Base-by-base conservation (phyloP, 1,140 invertebrate species). In the Harlomillsia oculata region DNA sequence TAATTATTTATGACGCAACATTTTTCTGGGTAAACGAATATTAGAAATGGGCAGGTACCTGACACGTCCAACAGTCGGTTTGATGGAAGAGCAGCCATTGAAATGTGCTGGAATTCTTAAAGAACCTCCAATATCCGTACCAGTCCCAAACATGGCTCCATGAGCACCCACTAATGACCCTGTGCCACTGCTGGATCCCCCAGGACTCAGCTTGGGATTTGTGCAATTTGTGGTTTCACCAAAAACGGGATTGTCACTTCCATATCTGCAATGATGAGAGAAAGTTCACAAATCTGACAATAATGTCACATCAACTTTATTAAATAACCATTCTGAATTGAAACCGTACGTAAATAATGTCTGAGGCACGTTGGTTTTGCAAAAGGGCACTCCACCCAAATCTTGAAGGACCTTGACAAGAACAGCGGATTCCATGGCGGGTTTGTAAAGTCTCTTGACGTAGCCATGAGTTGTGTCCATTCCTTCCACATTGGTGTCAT, bases 121-220 rank as follows among this genome's bases (percentile, higher is more conserved):
- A 16, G 41, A 48, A 20, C 57, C 57, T 0, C 45, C 46, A 34
- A 56, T 82, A 68, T 94, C 90, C 3, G 85, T 53, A 23, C 57
- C 57, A 30, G 56, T 63, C 16, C 61, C 61, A 46, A 63, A 59
- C 1, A 56, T 13, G 14, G 50, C 49, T 2, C 61, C 61, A 41
- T 49, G 16, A 21, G 40, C n/a, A 6, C 61, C 61, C 4, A 63
- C 56, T 11, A 63, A 49, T n/a, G 56, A 37, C n/a, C 60, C 63
- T 4, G 62, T 61, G 4, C 63, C 63, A 44, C 59, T 53, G 8
- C 53, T 56, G 1, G 52, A 63, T 6, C 64, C 64, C 13, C 64
- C 64, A 14, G 64, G 46, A 6, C 49, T 52, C 1, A 62, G 36
- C 29, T 60, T 57, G 3, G 20, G 23, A 44, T 62, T 65, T 14